These are phyloP conservation scores for Halesus radiatus DNA, from an alignment of 1,140 invertebrate species.

Conservation along the genomic window DNA sequence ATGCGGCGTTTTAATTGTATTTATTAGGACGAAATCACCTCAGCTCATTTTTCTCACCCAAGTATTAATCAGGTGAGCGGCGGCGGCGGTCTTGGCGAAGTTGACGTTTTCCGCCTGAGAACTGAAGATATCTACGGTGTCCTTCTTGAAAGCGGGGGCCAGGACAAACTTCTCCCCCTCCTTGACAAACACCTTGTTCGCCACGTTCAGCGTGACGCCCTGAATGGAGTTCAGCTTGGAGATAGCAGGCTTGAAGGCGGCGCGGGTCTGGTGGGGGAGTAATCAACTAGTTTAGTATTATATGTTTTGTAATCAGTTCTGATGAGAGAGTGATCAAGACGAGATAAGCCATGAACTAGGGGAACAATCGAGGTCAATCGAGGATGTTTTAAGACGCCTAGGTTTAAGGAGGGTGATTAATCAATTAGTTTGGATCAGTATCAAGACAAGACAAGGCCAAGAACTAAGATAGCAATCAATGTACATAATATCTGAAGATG, in stretches of 20 bases:
- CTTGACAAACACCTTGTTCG: constrained; percentile 52
- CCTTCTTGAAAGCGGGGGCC: constrained; percentile 36
- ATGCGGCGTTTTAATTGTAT: no score
- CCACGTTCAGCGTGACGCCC: constrained; percentile 51
- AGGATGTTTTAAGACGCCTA: no score
- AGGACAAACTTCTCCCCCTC: constrained; percentile 40
- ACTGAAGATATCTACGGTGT: constrained; percentile 41
- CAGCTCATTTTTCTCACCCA: constrained; percentile 27
- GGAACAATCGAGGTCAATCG: no score
- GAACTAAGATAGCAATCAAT: no score
- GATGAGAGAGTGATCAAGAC: no score
- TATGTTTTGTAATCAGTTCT: no score
- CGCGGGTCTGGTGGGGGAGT: constrained; percentile 17
- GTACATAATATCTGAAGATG: no score
- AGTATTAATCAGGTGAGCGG: constrained; percentile 46
- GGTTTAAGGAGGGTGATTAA: no score
- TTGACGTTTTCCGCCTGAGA: constrained; percentile 48
- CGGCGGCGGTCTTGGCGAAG: constrained; percentile 15
- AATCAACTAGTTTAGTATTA: no score
- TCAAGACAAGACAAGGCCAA: no score
- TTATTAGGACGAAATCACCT: not conserved
- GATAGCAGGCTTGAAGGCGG: constrained; percentile 47
- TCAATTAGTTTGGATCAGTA: no score
- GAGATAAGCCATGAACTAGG: no score
- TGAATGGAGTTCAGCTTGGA: constrained; percentile 42